A percentile compares a stretch with the other conserved stretches of the same genome.
Conservation (phyloP, 2,797 vertebrate species). For the Atherinosoma microstoma region DNA sequence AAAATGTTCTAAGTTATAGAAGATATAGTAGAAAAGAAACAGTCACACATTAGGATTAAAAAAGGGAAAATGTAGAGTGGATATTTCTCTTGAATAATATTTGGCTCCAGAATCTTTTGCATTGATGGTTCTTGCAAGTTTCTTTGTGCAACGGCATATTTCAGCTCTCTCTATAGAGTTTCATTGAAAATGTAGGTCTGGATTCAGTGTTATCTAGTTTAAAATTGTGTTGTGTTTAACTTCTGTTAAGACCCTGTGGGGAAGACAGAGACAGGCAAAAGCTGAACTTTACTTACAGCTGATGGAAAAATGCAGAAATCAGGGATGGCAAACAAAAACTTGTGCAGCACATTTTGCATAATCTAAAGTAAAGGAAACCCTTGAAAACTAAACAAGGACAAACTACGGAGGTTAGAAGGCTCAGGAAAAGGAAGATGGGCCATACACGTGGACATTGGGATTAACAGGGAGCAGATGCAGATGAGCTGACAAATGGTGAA, state of each 20-base stretch:
- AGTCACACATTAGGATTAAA: no score
- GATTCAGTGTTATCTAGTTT: background rate
- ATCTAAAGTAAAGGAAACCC: background rate
- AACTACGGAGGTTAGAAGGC: background rate
- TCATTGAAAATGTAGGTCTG: background rate
- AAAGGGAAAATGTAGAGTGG: no score
- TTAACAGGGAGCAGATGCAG: constrained; percentile 11
- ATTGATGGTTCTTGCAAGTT: no score
- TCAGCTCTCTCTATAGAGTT: no score
- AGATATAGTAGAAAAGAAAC: no score
- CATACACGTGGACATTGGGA: constrained; percentile 11
- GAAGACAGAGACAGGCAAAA: background rate
- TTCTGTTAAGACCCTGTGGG: no score
- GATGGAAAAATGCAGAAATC: background rate
- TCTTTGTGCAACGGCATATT: no score
- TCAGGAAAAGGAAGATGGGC: background rate
- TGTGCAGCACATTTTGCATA: background rate
- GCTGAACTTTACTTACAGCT: background rate
- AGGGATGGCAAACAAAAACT: background rate
- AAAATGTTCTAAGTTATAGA: no score
- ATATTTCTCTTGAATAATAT: no score
- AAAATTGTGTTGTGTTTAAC: background rate
- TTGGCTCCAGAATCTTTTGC: no score
- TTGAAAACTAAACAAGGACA: constrained; percentile 8
- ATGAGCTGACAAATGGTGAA: constrained; percentile 4